These are phyloP conservation scores for Elaeidobius kamerunicus DNA, from an alignment of 2,888 invertebrate genomes.

Conservation along the genomic window DNA sequence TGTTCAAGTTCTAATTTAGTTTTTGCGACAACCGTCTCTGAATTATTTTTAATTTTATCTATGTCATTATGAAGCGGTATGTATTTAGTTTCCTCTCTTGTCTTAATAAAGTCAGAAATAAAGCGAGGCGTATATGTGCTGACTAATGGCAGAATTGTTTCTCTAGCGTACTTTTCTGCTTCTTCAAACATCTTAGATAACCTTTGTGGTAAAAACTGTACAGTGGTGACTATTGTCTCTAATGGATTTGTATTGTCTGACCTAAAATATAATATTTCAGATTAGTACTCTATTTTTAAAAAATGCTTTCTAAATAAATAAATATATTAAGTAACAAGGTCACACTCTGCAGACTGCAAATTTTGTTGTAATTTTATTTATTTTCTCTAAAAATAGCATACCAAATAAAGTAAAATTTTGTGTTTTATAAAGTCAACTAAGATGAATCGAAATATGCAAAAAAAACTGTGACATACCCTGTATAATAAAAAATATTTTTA, in stretches of 20 bases:
- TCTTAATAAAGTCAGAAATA: constrained; percentile 47
- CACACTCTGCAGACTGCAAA: too few relatives aligned
- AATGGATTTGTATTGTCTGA: constrained; percentile 38
- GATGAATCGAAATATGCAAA: too few relatives aligned
- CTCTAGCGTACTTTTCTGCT: constrained; percentile 77
- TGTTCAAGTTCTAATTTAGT: not conserved
- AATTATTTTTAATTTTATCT: constrained; percentile 17
- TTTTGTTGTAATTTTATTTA: too few relatives aligned
- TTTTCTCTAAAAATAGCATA: too few relatives aligned
- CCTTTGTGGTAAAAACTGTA: constrained; percentile 76
- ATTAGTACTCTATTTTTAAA: not conserved
- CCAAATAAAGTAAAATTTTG: too few relatives aligned
- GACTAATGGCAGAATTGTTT: constrained; percentile 72
- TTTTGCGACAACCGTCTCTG: not conserved
- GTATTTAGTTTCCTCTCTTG: constrained; percentile 38
- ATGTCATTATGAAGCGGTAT: constrained; percentile 46
- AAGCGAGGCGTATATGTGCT: constrained; percentile 72
- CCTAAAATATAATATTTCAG: constrained; percentile 8
- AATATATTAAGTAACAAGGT: too few relatives aligned
- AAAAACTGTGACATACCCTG: too few relatives aligned
- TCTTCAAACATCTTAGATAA: constrained; percentile 76
- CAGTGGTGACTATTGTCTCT: constrained; percentile 54
- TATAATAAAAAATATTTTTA: too few relatives aligned
- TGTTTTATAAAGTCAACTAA: too few relatives aligned
- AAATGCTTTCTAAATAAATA: too few relatives aligned